phyloP scores from a whole-genome alignment of 1,140 invertebrate genomes.

The Mamestra configurata region DNA sequence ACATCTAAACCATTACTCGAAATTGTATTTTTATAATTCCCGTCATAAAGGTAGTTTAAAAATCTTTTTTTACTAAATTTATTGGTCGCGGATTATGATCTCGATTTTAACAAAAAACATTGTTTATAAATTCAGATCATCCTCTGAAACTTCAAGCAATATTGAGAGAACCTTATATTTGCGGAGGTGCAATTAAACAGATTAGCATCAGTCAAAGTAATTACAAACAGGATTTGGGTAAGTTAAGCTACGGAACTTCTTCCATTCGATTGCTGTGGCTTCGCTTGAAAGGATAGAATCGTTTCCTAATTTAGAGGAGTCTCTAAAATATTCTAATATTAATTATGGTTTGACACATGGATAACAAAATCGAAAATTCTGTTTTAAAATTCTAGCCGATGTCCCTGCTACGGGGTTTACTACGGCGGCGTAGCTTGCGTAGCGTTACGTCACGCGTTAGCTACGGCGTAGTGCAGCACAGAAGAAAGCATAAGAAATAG shows the following conservation, averaged over 20 bases:
- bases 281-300: background rate
- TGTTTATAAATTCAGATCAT: background rate
- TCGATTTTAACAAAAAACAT: background rate
- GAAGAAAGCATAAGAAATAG: background rate
- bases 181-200: background rate
- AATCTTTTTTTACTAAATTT: background rate
- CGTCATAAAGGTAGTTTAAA: too few species aligned
- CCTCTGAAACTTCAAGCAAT: background rate
- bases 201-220: slow-evolving; percentile 3
- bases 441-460: background rate
- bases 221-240: background rate
- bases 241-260: slow-evolving; percentile 2
- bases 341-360: background rate
- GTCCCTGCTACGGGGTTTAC: background rate
- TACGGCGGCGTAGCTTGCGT: background rate
- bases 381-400: background rate
- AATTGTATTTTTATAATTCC: too few species aligned
- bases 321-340: background rate
- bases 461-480: background rate
- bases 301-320: background rate
- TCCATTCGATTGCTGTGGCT: background rate
- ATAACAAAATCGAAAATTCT: background rate
- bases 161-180: background rate
- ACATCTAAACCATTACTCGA: too few species aligned
- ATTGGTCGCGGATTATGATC: too few species aligned